Percentiles rank a stretch among this genome's conserved stretches.
phyloP scores from a whole-genome alignment of 2,797 vertebrate species.

The Carduelis carduelis region DNA sequence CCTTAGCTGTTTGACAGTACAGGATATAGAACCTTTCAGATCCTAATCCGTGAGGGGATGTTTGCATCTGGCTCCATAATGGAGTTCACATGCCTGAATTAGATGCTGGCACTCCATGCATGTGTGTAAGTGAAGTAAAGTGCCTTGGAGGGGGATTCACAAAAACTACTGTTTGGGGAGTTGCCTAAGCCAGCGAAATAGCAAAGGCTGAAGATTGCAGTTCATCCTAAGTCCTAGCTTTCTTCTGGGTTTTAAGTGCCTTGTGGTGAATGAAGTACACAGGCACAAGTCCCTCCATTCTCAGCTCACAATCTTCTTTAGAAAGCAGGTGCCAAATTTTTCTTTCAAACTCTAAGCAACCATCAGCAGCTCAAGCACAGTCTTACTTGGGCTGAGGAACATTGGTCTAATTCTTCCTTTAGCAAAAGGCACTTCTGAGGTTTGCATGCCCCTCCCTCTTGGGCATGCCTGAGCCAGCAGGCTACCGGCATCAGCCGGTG shows the following conservation, averaged over 20 bases:
- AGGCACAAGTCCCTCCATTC: neutral
- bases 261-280: neutral
- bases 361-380: neutral
- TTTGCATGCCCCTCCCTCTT: neutral
- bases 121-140: neutral
- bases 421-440: neutral
- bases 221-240: neutral
- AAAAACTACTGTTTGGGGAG: neutral
- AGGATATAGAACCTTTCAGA: neutral
- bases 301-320: neutral
- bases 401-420: neutral
- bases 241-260: neutral
- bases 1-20: neutral
- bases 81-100: neutral
- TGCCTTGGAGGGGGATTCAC: neutral
- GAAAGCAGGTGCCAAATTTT: neutral
- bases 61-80: constrained; percentile 22
- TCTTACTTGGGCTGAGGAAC: neutral
- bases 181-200: constrained; percentile 12
- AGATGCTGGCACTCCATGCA: neutral
- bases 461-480: neutral
- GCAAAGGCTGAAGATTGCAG: neutral
- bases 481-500: neutral
- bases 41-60: neutral
- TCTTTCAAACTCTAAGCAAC: neutral